Percentiles rank a stretch among this genome's conserved stretches.
phyloP scores from a whole-genome alignment of 2,797 vertebrate genomes.

The Alouatta caraya region DNA sequence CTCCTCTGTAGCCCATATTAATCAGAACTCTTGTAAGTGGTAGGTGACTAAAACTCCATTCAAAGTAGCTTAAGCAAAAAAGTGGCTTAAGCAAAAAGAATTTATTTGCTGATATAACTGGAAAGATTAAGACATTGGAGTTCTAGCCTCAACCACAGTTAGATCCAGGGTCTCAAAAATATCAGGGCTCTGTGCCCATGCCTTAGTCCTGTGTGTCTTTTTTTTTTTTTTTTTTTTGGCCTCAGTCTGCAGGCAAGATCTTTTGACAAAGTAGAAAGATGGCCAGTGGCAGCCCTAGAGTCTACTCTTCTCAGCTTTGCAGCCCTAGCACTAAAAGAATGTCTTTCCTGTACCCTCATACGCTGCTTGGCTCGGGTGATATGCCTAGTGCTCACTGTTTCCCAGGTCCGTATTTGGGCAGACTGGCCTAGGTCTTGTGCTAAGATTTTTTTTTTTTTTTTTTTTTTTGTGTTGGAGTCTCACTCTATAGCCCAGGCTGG shows the following conservation, averaged over 20 bases:
- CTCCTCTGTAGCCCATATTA: not conserved
- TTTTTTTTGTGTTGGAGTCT: not conserved
- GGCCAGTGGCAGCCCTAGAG: not conserved
- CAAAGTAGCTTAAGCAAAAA: not conserved
- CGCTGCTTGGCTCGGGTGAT: not conserved
- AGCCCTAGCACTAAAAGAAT: not conserved
- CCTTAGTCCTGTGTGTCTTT: not conserved
- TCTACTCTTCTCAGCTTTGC: not conserved
- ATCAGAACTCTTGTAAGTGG: not conserved
- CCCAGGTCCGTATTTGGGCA: not conserved
- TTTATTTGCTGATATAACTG: not conserved
- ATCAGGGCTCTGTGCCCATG: not conserved
- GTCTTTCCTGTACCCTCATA: not conserved
- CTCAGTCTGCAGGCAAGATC: not conserved
- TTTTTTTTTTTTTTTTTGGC: not conserved
- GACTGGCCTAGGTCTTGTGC: not conserved
- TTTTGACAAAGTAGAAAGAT: not conserved
- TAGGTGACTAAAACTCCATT: not conserved
- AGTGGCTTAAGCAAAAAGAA: not conserved
- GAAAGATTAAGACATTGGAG: not conserved
- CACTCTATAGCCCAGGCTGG: not conserved
- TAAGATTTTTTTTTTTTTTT: not conserved
- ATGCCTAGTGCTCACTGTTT: not conserved
- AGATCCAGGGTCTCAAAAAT: not conserved
- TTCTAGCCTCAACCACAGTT: not conserved